These are phyloP conservation scores for Orthosia incerta DNA, from an alignment of 2,888 invertebrate genomes.

Conservation along the genomic window DNA sequence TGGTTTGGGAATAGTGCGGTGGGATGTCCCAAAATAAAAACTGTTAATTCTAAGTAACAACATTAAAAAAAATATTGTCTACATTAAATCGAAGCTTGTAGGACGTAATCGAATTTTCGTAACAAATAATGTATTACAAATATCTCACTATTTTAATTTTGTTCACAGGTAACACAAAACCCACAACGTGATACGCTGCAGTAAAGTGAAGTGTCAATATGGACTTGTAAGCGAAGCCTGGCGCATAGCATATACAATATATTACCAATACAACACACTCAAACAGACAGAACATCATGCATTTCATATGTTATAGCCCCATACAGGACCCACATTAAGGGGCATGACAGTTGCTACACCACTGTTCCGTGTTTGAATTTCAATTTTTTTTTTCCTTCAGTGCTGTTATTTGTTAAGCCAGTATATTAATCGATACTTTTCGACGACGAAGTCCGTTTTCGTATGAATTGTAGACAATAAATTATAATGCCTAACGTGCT, in stretches of 20 bases:
- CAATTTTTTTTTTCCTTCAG: conserved; percentile 46
- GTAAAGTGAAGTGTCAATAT: conserved; percentile 89
- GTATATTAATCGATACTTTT: conserved; percentile 52
- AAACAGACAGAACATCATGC: conserved; percentile 74
- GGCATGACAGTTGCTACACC: conserved; percentile 70
- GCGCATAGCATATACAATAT: conserved; percentile 80
- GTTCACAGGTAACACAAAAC: conserved; percentile 76
- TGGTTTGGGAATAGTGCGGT: no score
- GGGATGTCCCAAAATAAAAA: no score
- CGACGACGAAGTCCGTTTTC: conserved; percentile 38
- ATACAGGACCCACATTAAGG: conserved; percentile 36
- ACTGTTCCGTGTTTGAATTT: conserved; percentile 54
- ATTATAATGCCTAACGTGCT: conserved; percentile 65
- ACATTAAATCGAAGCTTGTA: no score
- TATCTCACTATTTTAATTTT: conserved; percentile 20
- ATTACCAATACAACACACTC: conserved; percentile 69
- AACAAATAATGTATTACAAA: background rate
- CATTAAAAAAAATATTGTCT: no score
- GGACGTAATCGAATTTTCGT: background rate
- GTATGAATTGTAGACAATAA: conserved; percentile 69
- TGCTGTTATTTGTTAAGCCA: conserved; percentile 60
- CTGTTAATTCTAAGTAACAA: no score
- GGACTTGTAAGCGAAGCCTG: conserved; percentile 87
- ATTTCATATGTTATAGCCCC: conserved; percentile 63
- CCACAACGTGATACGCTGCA: conserved; percentile 79